A percentile compares a stretch with the other conserved stretches of the same genome.
Evolutionary conservation across 1,140 invertebrate species (phyloP).

Genomic region (Drosophila equinoxialis): DNA sequence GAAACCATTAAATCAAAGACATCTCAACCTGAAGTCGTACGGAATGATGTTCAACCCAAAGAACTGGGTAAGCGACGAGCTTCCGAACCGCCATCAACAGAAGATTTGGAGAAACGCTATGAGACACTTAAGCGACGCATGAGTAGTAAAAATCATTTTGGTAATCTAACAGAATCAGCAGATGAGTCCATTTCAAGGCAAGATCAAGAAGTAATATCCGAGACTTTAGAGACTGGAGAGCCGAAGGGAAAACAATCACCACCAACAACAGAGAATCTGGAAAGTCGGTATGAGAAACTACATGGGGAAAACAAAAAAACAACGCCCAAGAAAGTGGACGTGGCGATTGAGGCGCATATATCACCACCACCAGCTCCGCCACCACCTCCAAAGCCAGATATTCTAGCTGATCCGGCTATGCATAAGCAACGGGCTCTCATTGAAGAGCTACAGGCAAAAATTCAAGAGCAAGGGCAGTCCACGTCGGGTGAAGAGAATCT

Average conservation of each 20-base stretch:
- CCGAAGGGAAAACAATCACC: slow-evolving; percentile 33
- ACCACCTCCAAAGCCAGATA: slow-evolving; percentile 29
- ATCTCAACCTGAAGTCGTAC: neutral
- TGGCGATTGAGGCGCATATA: slow-evolving; percentile 68
- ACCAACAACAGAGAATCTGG: slow-evolving; percentile 63
- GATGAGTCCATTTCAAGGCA: slow-evolving; percentile 56
- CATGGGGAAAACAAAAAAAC: slow-evolving; percentile 37
- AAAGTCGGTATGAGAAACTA: slow-evolving; percentile 67
- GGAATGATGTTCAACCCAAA: slow-evolving; percentile 1
- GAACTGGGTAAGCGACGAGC: slow-evolving; percentile 53
- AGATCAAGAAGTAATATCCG: slow-evolving; percentile 59
- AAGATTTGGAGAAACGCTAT: slow-evolving; percentile 75
- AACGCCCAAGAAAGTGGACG: slow-evolving; percentile 44
- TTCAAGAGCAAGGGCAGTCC: slow-evolving; percentile 38
- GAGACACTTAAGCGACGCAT: slow-evolving; percentile 70
- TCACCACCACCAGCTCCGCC: slow-evolving; percentile 51
- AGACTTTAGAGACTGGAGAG: slow-evolving; percentile 33
- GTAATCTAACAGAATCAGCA: slow-evolving; percentile 45
- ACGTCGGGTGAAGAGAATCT: slow-evolving; percentile 70
- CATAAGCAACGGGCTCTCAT: slow-evolving; percentile 67
- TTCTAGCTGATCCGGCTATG: slow-evolving; percentile 26
- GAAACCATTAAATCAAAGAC: neutral
- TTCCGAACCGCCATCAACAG: slow-evolving; percentile 75
- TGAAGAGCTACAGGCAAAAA: slow-evolving; percentile 73
- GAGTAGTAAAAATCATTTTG: slow-evolving; percentile 61